Base-by-base conservation (phyloP, 2,888 invertebrate species). In the Orchestes rusci region DNA sequence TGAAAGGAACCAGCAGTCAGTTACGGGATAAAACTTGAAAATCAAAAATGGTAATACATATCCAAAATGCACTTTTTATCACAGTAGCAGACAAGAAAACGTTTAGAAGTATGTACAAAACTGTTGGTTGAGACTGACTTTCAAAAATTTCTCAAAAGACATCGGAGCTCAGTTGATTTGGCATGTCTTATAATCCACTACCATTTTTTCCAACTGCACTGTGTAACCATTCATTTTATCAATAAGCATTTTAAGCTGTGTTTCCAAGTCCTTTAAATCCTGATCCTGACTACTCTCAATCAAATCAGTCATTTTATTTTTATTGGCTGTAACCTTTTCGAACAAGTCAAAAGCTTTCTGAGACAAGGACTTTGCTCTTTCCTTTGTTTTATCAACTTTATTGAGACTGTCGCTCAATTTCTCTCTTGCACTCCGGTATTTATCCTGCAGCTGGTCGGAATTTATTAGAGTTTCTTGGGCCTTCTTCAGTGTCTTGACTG, bases 311-410 rank as follows among this genome's bases (percentile, higher is more conserved):
- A 69, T 65, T 43, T 62, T 61, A 23, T 60, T 60, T 50, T 63
- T 60, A 12, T 62, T 64, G 49, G 59, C 61, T 10, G 61, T 62
- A 16, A 69, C 63, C 50, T 59, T 63, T 0, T 61, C 82, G 2
- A 90, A 89, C 16, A 96, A 73, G 58, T 82, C 80, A 28, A 86
- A 83, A 1, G 95, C 94, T 51, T 84, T 76, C 55, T 82, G 80
- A 42, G 88, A 72, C 41, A 96, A 69, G 30, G 75, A 71, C 60
- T 87, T 83, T 3, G 93, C 91, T 45, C 84, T 74, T 50, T 80
- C 80, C 56, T 90, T 82, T 1, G 89, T 85, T 49, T 77, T 79
- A 39, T 83, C 81, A 4, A 91, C 91, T 55, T 80, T 79, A 53
- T 76, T 76, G 2, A 85, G 81, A 50, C 87, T 83, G 45, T 77